Conservation (phyloP, 2,113 vertebrate species). For the Etheostoma spectabile region DNA sequence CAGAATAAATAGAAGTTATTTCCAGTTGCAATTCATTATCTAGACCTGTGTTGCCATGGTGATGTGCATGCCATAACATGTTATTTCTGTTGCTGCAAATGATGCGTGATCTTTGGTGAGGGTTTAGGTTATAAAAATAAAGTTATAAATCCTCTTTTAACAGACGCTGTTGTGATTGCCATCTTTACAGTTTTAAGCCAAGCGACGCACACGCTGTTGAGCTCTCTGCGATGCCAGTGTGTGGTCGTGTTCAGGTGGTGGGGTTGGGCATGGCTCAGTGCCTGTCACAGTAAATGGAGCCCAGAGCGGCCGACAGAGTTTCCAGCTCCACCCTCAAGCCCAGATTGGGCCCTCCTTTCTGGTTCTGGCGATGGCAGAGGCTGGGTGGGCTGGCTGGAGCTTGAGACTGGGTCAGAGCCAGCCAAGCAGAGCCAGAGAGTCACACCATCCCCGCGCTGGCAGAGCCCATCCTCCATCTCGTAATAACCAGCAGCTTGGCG, state of each 20-base stretch:
- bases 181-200: conserved; percentile 44
- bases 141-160: conserved; percentile 28
- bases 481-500: conserved; percentile 64
- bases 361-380: conserved; percentile 43
- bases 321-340: conserved; percentile 64
- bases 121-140: conserved; percentile 9
- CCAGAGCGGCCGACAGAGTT: conserved; percentile 51
- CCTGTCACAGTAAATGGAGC: conserved; percentile 57
- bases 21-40: conserved; percentile 47
- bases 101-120: neutral
- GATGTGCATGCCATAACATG: conserved; percentile 2
- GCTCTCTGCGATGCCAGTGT: conserved; percentile 42
- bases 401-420: conserved; percentile 60
- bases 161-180: conserved; percentile 3
- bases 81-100: conserved; percentile 11
- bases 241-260: conserved; percentile 73
- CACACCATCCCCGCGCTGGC: conserved; percentile 60
- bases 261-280: conserved; percentile 70
- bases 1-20: conserved; percentile 56
- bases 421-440: conserved; percentile 63
- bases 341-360: conserved; percentile 60
- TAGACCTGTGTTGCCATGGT: conserved; percentile 40
- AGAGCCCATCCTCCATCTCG: conserved; percentile 59
- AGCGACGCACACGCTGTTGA: conserved; percentile 17
- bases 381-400: conserved; percentile 69